Percentiles rank a stretch among this genome's conserved stretches.
Evolutionary conservation across 2,888 invertebrate genomes (phyloP).

Genomic region (Agrilus mali): DNA sequence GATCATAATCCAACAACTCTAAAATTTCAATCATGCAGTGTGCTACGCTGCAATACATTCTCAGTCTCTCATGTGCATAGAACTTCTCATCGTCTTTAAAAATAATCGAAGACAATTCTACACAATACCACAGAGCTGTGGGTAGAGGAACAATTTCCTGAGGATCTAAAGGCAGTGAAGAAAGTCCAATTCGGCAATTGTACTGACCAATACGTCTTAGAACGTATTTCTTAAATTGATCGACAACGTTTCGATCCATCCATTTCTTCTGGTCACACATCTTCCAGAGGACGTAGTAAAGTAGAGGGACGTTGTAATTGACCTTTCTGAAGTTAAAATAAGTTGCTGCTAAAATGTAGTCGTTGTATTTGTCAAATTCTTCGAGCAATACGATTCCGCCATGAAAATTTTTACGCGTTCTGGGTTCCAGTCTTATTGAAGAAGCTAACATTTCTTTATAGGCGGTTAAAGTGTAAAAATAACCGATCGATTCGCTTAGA

Average conservation of each 20-base stretch:
- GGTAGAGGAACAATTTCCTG: background rate
- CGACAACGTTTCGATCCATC: too few species aligned
- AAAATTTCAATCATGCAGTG: background rate
- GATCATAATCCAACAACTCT: too few species aligned
- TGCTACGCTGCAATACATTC: background rate
- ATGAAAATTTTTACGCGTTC: too few species aligned
- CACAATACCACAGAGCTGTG: conserved; percentile 21
- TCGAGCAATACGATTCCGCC: conserved; percentile 18
- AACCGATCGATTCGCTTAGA: too few species aligned
- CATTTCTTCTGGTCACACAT: background rate
- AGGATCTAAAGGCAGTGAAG: background rate
- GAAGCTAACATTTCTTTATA: too few species aligned
- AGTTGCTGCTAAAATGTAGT: conserved; percentile 26
- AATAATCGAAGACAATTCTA: conserved; percentile 18
- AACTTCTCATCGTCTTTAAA: background rate
- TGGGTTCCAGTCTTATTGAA: too few species aligned
- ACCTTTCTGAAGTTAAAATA: conserved; percentile 25
- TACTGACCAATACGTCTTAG: background rate
- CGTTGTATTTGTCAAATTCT: conserved; percentile 27
- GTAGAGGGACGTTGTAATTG: conserved; percentile 3
- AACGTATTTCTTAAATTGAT: too few species aligned
- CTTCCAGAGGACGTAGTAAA: background rate
- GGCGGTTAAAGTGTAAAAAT: too few species aligned
- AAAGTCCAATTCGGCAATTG: background rate
- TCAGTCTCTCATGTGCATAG: background rate